Evolutionary conservation across 2,113 vertebrate genomes (phyloP).

Genomic region (Pholis gunnellus): DNA sequence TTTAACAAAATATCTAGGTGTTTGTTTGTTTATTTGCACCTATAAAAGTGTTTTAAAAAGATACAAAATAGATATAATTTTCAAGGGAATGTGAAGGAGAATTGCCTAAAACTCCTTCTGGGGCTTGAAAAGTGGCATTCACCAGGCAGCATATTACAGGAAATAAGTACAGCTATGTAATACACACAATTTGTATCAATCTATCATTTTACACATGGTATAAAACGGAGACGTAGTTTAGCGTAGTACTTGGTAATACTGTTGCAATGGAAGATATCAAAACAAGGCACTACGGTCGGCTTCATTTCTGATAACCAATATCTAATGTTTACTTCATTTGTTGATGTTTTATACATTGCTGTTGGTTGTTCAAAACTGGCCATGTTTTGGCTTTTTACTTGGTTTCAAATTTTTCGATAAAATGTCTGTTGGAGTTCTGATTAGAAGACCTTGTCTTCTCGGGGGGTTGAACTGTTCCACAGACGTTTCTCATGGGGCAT

Average conservation of each 20-base stretch:
- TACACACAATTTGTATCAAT: neutral
- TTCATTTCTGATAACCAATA: neutral
- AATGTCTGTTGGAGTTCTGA: neutral
- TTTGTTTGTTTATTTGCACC: neutral
- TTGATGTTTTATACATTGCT: neutral
- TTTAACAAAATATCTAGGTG: neutral
- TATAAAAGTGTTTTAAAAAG: neutral
- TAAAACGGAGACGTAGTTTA: neutral
- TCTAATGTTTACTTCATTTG: neutral
- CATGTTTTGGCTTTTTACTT: neutral
- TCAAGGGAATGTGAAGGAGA: neutral
- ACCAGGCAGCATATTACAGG: neutral
- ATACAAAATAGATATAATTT: too few species aligned
- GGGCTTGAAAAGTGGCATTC: neutral
- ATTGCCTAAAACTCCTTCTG: neutral
- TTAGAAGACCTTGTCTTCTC: neutral
- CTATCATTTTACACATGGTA: neutral
- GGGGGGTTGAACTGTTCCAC: neutral
- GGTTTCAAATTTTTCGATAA: neutral
- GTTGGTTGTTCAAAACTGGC: neutral
- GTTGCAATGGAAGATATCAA: neutral
- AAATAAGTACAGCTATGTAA: neutral
- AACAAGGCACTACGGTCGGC: neutral
- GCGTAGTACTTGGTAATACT: neutral
- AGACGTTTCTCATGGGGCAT: conserved; percentile 13